These are phyloP conservation scores for Phylloscopus whistleri DNA, from an alignment of 2,113 vertebrate species.

Conservation along the genomic window DNA sequence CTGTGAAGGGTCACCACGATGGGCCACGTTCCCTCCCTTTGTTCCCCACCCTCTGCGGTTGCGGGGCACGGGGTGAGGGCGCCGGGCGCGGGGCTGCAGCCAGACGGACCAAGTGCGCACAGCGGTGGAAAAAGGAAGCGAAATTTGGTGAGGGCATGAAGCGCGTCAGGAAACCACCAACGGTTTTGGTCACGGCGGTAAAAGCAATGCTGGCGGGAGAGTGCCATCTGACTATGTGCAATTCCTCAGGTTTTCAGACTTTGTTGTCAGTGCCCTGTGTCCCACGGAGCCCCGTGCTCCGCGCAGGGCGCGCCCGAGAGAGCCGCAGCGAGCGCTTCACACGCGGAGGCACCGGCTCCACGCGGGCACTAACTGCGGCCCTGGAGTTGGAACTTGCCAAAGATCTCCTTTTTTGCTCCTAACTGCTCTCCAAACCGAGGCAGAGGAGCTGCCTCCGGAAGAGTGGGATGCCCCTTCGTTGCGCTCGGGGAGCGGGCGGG, in stretches of 20 bases:
- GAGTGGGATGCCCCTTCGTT: not conserved
- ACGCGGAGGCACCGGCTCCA: not conserved
- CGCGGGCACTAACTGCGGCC: not conserved
- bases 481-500: not conserved
- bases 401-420: not conserved
- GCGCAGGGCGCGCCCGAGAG: not conserved
- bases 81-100: not conserved
- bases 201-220: not conserved
- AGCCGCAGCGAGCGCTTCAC: not conserved
- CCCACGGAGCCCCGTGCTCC: accelerated
- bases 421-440: not conserved
- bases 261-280: accelerated
- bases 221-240: not conserved
- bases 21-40: not conserved
- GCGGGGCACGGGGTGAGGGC: not conserved
- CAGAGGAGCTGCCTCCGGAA: not conserved
- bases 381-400: not conserved
- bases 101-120: not conserved
- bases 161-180: conserved; percentile 74
- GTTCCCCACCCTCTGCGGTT: not conserved
- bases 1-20: not conserved
- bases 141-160: conserved; percentile 58
- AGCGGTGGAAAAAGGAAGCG: conserved; percentile 55
- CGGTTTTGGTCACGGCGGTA: conserved; percentile 45
- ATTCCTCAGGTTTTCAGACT: not conserved